Evolutionary conservation across 37 sponge, comb jelly and placozoan species (phyloP).

Genomic region (Chondrilla cf. caribensis): DNA sequence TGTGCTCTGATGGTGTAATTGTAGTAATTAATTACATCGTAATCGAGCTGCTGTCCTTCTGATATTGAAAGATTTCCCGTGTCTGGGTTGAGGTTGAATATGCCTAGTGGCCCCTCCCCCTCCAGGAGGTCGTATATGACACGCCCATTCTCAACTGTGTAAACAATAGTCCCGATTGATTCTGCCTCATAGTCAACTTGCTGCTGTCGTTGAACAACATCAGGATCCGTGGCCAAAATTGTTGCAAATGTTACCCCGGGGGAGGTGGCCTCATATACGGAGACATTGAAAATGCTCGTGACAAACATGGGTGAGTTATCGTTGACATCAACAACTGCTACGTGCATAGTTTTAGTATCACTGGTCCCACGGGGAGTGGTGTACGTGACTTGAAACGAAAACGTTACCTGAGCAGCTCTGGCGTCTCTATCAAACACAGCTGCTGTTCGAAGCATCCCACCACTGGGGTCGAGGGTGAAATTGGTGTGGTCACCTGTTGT

Average conservation of each 20-base stretch:
- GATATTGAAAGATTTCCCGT: slow-evolving; percentile 42
- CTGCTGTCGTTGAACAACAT: slow-evolving; percentile 23
- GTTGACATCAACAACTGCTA: slow-evolving; percentile 44
- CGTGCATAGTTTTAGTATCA: neutral
- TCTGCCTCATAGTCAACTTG: slow-evolving; percentile 13
- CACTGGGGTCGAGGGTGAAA: slow-evolving; percentile 37
- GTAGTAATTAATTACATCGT: slow-evolving; percentile 39
- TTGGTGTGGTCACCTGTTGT: slow-evolving; percentile 29
- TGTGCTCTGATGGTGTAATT: slow-evolving; percentile 57
- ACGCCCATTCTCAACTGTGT: slow-evolving; percentile 54
- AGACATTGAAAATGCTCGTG: neutral
- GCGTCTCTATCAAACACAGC: slow-evolving; percentile 45
- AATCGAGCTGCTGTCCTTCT: slow-evolving; percentile 31
- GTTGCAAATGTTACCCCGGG: slow-evolving; percentile 30
- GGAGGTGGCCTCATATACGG: slow-evolving; percentile 25
- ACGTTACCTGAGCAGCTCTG: neutral
- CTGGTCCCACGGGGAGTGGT: slow-evolving; percentile 19
- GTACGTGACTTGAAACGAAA: slow-evolving; percentile 29
- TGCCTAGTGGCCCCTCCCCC: slow-evolving; percentile 38
- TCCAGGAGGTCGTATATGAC: slow-evolving; percentile 44
- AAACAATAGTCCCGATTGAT: slow-evolving; percentile 4
- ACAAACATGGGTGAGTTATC: slow-evolving; percentile 62
- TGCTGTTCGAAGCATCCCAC: slow-evolving; percentile 18
- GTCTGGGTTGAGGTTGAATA: slow-evolving; percentile 53
- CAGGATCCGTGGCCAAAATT: slow-evolving; percentile 50